Conservation (phyloP, 2,113 vertebrate species). For the Erinaceus europaeus region DNA sequence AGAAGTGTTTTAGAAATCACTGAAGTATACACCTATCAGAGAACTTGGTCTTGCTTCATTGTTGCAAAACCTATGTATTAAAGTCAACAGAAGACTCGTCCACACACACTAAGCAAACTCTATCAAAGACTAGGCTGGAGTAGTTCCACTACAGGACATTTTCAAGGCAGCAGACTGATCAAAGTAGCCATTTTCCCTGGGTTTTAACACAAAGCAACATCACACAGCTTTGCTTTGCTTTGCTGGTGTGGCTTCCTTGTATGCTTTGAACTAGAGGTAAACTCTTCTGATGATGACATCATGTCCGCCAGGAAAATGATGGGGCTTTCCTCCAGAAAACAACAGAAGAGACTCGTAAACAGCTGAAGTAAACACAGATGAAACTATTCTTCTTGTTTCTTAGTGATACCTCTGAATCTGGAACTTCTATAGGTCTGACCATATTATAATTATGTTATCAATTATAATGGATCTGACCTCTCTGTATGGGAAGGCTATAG, state of each 20-base stretch:
- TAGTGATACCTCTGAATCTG: conserved; percentile 9
- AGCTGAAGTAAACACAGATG: conserved; percentile 10
- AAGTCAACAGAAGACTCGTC: conserved; percentile 21
- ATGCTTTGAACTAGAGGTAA: conserved; percentile 55
- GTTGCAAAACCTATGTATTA: neutral
- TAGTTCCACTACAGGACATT: conserved; percentile 54
- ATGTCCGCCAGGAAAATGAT: conserved; percentile 55
- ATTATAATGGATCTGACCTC: neutral
- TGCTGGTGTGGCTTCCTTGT: neutral
- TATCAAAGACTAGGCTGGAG: conserved; percentile 58
- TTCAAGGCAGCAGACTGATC: conserved; percentile 64
- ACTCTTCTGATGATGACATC: conserved; percentile 44
- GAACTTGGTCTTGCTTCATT: neutral
- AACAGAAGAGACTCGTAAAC: conserved; percentile 54
- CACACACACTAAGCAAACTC: neutral
- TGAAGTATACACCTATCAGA: neutral
- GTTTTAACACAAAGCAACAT: conserved; percentile 54
- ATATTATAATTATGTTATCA: neutral
- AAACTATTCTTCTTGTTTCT: conserved; percentile 27
- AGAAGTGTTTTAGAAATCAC: conserved; percentile 25
- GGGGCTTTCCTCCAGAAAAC: neutral
- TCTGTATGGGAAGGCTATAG: neutral
- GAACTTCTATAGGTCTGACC: neutral
- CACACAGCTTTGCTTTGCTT: conserved; percentile 60
- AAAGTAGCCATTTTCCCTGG: conserved; percentile 51